Base-by-base conservation (phyloP, 2,113 vertebrate species). In the Silurus meridionalis region DNA sequence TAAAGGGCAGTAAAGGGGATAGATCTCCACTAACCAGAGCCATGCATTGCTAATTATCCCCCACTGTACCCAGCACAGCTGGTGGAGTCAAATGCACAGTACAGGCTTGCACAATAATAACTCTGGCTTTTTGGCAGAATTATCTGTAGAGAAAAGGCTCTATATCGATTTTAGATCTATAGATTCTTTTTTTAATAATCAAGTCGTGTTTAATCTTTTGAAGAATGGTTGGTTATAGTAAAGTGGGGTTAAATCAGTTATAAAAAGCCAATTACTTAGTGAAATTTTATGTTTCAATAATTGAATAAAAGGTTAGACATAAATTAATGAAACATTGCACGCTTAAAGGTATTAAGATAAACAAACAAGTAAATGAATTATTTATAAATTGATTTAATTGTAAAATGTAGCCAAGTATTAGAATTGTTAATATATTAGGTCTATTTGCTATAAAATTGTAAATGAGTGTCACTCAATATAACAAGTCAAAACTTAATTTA, bases 21-120 rank as follows among this genome's bases (percentile, higher is more conserved):
- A 23, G 58, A 61, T 52, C 61, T 46, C 2, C 57, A 61, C 4
- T 2, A 60, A 28, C 46, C 28, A 57, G 50, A 87, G 14, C 48
- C 57, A 72, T 37, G 19, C 80, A 64, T 71, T 77, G 71, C 55
- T 83, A 77, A 87, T 83, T 4, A 64, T 63, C 53, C 50, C 74
- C 74, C 48, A 37, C 10, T 52, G 52, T 50, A 78, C 17, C 82
- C 79, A 55, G 64, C 60, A 53, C 57, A 28, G n/a, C 48, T 57
- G 57, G 63, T 74, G n/a, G 25, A 63, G 71, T 63, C 58, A 64
- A 84, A 61, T 25, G 17, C 58, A 58, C 67, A 25, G 52, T 83
- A 17, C 17, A 55, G 14, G 14, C 25, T 25, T 46, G 8, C 52
- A 60, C 53, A 23, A 60, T 0, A n/a, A 52, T 5, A 61, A 66